These are phyloP conservation scores for Cabera pusaria DNA, from an alignment of 2,888 invertebrate species.

Conservation along the genomic window DNA sequence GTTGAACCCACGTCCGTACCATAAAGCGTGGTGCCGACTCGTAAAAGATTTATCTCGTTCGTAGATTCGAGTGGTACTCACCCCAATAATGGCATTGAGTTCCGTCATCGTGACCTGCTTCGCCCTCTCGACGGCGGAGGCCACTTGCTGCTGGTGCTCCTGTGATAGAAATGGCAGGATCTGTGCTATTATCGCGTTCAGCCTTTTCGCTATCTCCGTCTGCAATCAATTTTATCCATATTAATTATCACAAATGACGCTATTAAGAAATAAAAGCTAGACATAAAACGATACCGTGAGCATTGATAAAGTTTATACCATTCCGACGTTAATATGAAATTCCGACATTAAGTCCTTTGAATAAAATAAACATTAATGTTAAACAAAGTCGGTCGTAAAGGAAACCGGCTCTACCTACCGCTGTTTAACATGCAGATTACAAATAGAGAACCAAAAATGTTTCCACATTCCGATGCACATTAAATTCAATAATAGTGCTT, in stretches of 20 bases:
- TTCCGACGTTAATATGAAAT: constrained; percentile 46
- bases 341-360: constrained; percentile 49
- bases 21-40: constrained; percentile 32
- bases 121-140: constrained; percentile 95
- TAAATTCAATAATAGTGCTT: constrained; percentile 67
- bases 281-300: constrained; percentile 38
- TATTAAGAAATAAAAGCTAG: constrained; percentile 33
- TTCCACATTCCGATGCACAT: constrained; percentile 65
- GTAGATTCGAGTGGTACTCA: constrained; percentile 76
- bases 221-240: constrained; percentile 75
- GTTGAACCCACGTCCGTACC: constrained; percentile 29
- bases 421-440: constrained; percentile 57
- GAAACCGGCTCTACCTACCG: constrained; percentile 44
- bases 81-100: constrained; percentile 96
- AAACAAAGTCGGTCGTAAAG: constrained; percentile 56
- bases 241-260: no score
- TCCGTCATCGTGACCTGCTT: constrained; percentile 98
- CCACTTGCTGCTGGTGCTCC: constrained; percentile 96
- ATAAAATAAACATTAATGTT: constrained; percentile 63
- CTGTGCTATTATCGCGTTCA: constrained; percentile 96
- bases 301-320: constrained; percentile 42
- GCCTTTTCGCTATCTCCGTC: constrained; percentile 97
- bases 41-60: constrained; percentile 34
- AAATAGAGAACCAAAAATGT: constrained; percentile 61
- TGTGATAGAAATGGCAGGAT: constrained; percentile 96